Evolutionary conservation across 2,888 invertebrate genomes (phyloP).

Genomic region (Dexiosoma caninum): DNA sequence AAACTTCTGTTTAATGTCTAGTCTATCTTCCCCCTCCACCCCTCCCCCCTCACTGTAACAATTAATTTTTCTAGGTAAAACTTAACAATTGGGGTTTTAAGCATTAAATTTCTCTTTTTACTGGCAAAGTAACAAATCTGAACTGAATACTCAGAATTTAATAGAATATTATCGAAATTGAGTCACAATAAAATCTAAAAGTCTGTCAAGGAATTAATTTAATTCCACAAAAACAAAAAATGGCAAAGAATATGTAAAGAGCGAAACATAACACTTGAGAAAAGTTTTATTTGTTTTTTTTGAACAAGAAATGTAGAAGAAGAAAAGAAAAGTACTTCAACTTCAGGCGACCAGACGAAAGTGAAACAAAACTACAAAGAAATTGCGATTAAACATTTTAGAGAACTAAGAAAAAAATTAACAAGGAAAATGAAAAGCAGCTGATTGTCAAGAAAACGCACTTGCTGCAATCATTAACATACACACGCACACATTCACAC

Average conservation of each 20-base stretch:
- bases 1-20: too few relatives aligned
- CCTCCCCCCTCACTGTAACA: too few relatives aligned
- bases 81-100: too few relatives aligned
- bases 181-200: constrained; percentile 7
- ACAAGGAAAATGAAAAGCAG: constrained; percentile 32
- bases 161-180: too few relatives aligned
- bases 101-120: too few relatives aligned
- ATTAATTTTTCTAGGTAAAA: too few relatives aligned
- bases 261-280: constrained; percentile 45
- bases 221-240: background rate
- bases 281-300: constrained; percentile 26
- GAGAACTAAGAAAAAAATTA: constrained; percentile 14
- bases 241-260: constrained; percentile 22
- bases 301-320: too few relatives aligned
- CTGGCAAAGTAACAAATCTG: too few relatives aligned
- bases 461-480: constrained; percentile 50
- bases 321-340: constrained; percentile 12
- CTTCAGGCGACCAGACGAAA: constrained; percentile 17
- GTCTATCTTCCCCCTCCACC: too few relatives aligned
- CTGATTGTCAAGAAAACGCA: constrained; percentile 58
- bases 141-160: too few relatives aligned
- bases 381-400: constrained; percentile 11
- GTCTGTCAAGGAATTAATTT: constrained; percentile 2
- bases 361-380: background rate
- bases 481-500: constrained; percentile 1